phyloP scores from a whole-genome alignment of 2,797 vertebrate species.

The Gambelia wislizenii region DNA sequence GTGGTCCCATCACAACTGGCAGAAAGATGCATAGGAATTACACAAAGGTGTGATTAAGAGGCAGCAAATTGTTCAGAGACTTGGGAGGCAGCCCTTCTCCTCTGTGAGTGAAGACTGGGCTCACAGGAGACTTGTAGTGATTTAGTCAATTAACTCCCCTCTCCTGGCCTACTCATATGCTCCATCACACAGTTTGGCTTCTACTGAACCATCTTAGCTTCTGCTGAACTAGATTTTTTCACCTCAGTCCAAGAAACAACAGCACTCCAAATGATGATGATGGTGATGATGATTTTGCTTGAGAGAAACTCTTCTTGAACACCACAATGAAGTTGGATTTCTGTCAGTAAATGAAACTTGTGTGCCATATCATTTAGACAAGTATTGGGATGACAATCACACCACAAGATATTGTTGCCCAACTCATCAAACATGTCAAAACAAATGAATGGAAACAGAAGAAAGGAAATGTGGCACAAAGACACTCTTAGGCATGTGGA shows the following conservation, averaged over 20 bases:
- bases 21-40: neutral
- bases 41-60: neutral
- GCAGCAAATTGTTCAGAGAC: neutral
- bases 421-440: neutral
- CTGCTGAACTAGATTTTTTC: neutral
- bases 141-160: slow-evolving; percentile 8
- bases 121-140: neutral
- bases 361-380: neutral
- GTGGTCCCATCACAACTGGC: neutral
- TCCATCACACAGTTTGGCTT: neutral
- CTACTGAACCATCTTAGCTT: neutral
- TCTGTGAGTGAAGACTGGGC: too few relatives aligned
- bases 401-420: neutral
- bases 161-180: neutral
- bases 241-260: neutral
- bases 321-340: neutral
- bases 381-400: neutral
- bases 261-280: neutral
- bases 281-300: too few relatives aligned
- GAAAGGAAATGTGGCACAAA: neutral
- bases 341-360: neutral
- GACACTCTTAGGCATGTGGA: neutral
- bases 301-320: neutral
- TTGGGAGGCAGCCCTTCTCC: neutral
- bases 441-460: neutral